Percentiles rank a stretch among this genome's conserved stretches.
phyloP scores from a whole-genome alignment of 2,888 invertebrate species.

The Cantharis flavilabris region DNA sequence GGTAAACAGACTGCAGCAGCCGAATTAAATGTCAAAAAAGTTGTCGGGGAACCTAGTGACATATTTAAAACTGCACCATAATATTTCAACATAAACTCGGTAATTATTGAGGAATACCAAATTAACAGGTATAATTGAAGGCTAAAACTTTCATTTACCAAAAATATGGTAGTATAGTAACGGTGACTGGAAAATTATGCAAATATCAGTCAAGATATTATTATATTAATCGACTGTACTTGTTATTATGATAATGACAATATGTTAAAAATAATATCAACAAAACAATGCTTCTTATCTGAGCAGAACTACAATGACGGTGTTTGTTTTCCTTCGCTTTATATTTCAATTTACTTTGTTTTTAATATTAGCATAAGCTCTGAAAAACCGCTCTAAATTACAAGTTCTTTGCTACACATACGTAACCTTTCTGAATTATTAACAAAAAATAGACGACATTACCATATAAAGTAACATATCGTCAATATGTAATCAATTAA shows the following conservation, averaged over 20 bases:
- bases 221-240: not conserved
- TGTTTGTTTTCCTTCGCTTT: not conserved
- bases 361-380: no score
- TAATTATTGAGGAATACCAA: not conserved
- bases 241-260: not conserved
- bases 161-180: not conserved
- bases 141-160: not conserved
- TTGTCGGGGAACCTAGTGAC: not conserved
- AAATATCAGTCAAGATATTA: not conserved
- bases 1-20: not conserved
- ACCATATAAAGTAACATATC: no score
- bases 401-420: not conserved
- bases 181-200: not conserved
- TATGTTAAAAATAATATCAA: not conserved
- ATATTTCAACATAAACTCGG: not conserved
- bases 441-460: no score
- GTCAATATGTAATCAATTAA: no score
- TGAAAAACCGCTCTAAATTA: no score
- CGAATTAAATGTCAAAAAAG: not conserved
- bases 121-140: not conserved
- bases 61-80: not conserved
- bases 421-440: not conserved
- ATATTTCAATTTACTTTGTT: no score
- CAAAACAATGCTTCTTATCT: not conserved
- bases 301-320: not conserved